These are phyloP conservation scores for Todiramphus chloris DNA, from an alignment of 2,113 vertebrate genomes.

Conservation along the genomic window DNA sequence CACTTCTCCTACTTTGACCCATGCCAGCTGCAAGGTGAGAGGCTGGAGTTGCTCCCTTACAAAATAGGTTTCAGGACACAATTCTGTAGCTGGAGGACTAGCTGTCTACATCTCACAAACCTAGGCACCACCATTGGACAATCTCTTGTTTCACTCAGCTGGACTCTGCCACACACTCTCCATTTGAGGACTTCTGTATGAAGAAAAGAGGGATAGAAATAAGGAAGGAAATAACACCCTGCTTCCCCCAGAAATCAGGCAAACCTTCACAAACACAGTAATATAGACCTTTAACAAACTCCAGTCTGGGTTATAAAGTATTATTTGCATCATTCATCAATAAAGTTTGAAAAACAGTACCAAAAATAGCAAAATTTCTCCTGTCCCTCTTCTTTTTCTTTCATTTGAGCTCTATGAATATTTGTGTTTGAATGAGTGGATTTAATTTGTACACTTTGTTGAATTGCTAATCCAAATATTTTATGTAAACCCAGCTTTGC, in stretches of 20 bases:
- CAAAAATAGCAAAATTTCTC: neutral
- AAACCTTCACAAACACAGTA: neutral
- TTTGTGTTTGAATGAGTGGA: neutral
- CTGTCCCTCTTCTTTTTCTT: neutral
- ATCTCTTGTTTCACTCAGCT: neutral
- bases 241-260: neutral
- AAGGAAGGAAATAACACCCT: neutral
- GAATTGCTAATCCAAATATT: neutral
- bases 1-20: neutral
- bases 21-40: neutral
- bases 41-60: neutral
- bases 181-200: neutral
- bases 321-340: neutral
- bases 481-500: neutral
- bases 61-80: neutral
- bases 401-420: neutral
- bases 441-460: neutral
- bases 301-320: neutral
- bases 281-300: neutral
- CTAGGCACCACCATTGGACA: rapidly evolving
- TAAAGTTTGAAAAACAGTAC: neutral
- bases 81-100: neutral
- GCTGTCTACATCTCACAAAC: neutral
- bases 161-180: neutral
- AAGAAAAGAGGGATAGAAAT: neutral